A percentile compares a stretch with the other conserved stretches of the same genome.
Evolutionary conservation across 2,797 vertebrate species (phyloP).

Genomic region (Trachops cirrhosus): DNA sequence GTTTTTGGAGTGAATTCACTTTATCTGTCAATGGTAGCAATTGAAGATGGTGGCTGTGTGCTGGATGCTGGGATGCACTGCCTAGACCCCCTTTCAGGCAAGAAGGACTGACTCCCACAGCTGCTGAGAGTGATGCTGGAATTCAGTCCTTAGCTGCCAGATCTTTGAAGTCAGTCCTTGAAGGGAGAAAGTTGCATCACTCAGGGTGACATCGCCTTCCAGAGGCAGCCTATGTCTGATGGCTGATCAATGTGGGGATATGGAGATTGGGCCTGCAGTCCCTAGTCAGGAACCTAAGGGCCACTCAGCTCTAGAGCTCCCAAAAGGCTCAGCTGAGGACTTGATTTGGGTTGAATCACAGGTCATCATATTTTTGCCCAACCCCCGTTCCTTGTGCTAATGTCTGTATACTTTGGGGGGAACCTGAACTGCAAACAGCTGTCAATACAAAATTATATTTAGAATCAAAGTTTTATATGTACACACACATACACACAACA

Average conservation of each 20-base stretch:
- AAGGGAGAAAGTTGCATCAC: background rate
- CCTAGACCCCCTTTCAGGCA: background rate
- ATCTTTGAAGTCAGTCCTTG: background rate
- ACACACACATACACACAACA: background rate
- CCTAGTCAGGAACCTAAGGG: background rate
- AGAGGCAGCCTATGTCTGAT: background rate
- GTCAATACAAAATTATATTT: background rate
- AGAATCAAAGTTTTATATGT: background rate
- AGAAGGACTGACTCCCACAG: background rate
- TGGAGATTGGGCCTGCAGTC: background rate
- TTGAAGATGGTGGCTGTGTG: background rate
- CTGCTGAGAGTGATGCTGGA: background rate
- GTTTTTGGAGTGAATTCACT: background rate
- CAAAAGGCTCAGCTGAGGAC: background rate
- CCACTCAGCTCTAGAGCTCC: background rate
- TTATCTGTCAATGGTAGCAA: background rate
- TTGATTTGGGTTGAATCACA: background rate
- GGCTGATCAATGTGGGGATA: background rate
- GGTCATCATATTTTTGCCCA: background rate
- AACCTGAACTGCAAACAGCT: background rate
- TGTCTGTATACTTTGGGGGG: background rate
- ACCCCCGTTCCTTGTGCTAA: background rate
- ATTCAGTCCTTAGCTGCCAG: background rate
- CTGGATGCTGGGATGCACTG: background rate
- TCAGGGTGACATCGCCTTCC: background rate